A percentile compares a stretch with the other conserved stretches of the same genome.
These are phyloP conservation scores for Leucozona laternaria DNA, from an alignment of 2,888 invertebrate genomes.

Conservation along the genomic window DNA sequence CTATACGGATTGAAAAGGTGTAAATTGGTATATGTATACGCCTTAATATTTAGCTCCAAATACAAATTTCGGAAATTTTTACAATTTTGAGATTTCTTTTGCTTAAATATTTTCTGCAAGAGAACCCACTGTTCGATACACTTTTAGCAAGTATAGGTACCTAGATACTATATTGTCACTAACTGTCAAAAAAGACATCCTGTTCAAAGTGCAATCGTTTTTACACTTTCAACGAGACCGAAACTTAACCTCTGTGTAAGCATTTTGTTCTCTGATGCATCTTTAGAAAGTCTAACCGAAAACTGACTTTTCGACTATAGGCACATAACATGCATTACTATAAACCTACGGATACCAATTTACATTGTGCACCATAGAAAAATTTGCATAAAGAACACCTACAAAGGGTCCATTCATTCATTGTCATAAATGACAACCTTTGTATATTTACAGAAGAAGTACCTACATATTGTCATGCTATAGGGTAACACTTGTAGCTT, in stretches of 20 bases:
- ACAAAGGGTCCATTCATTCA: not conserved
- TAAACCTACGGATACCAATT: not conserved
- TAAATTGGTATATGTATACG: too few species aligned
- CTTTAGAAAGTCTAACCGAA: constrained; percentile 28
- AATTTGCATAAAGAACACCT: constrained; percentile 64
- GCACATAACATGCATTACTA: not conserved
- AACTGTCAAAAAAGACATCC: not conserved
- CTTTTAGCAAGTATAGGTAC: not conserved
- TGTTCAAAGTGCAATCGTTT: constrained; percentile 44
- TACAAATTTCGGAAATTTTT: too few species aligned
- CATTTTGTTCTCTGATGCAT: constrained; percentile 21
- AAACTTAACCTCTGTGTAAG: not conserved
- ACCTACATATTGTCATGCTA: constrained; percentile 24
- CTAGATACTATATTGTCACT: not conserved
- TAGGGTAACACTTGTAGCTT: constrained; percentile 63
- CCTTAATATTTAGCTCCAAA: too few species aligned
- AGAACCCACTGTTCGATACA: constrained; percentile 23
- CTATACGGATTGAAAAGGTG: too few species aligned
- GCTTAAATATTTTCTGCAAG: too few species aligned
- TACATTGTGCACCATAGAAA: constrained; percentile 4
- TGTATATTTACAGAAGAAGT: constrained; percentile 1
- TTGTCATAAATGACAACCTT: constrained; percentile 12
- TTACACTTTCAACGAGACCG: constrained; percentile 49
- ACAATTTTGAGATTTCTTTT: too few species aligned
- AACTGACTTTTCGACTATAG: not conserved